Conservation (phyloP, 2,888 invertebrate genomes). For the Synergus gifuensis region DNA sequence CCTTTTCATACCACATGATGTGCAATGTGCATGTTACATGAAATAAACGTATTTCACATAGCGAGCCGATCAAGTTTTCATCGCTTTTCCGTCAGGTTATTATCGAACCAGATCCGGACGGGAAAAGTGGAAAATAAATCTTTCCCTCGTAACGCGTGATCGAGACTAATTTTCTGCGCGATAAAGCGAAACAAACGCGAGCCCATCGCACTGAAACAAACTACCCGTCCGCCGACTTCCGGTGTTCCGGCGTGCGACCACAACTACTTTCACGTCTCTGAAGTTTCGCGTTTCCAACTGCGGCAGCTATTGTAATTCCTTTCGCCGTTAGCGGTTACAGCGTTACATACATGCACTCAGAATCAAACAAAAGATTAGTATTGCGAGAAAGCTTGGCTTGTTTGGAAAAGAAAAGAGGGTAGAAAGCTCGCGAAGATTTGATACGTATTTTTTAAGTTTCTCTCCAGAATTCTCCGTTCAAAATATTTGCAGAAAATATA, state of each 20-base stretch:
- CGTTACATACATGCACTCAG: neutral
- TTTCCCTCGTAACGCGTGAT: constrained; percentile 24
- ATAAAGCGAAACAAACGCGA: constrained; percentile 37
- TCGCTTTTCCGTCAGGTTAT: constrained; percentile 14
- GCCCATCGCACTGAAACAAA: constrained; percentile 34
- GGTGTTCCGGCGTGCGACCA: constrained; percentile 30
- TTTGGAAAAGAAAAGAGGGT: neutral
- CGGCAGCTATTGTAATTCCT: constrained; percentile 1
- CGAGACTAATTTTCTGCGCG: constrained; percentile 35
- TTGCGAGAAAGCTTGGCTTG: neutral
- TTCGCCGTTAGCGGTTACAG: neutral
- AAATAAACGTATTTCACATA: neutral
- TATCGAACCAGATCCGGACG: constrained; percentile 17
- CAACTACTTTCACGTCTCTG: constrained; percentile 34
- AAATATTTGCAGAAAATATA: neutral
- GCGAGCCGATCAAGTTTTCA: neutral
- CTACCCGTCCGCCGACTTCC: constrained; percentile 30
- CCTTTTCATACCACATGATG: too few species aligned
- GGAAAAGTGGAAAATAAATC: constrained; percentile 34
- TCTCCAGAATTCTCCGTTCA: neutral
- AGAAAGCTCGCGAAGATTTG: neutral
- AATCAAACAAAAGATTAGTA: neutral
- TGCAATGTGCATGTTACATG: too few species aligned
- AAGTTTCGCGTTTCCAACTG: constrained; percentile 23
- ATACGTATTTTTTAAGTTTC: neutral